phyloP scores from a whole-genome alignment of 2,113 vertebrate species.

The Ivindomyrus marchei region DNA sequence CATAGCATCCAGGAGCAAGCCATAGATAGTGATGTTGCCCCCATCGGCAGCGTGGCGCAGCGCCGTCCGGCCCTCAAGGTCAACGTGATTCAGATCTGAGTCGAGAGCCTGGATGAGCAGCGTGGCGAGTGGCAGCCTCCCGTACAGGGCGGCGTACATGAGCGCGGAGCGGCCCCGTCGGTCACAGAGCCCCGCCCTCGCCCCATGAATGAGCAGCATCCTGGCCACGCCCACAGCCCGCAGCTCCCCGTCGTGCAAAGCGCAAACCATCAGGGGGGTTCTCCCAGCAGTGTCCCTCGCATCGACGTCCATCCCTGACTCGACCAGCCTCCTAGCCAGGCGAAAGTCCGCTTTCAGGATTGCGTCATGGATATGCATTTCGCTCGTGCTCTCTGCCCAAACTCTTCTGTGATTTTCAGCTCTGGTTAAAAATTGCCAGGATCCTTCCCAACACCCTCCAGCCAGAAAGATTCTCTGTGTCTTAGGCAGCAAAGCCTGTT shows the following conservation, averaged over 20 bases:
- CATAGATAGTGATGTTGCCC: background rate
- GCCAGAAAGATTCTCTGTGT: background rate
- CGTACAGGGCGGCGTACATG: constrained; percentile 21
- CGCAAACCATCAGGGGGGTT: constrained; percentile 28
- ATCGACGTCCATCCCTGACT: constrained; percentile 25
- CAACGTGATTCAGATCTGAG: background rate
- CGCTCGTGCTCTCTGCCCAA: background rate
- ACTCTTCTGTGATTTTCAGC: background rate
- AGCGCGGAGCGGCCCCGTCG: constrained; percentile 9
- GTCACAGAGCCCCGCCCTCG: constrained; percentile 3
- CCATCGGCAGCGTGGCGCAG: background rate
- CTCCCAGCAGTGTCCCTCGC: background rate
- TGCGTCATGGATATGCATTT: constrained; percentile 1
- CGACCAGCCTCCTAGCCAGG: constrained; percentile 1
- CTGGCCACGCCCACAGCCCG: constrained; percentile 3
- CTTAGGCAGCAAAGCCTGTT: background rate
- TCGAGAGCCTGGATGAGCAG: constrained; percentile 27
- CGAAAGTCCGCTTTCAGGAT: constrained; percentile 31
- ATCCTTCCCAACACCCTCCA: background rate
- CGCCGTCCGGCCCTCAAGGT: constrained; percentile 17
- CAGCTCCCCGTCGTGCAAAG: constrained; percentile 29
- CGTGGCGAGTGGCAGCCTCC: background rate
- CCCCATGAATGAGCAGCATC: constrained; percentile 24
- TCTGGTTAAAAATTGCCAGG: background rate
- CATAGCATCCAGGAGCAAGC: background rate